Evolutionary conservation across 2,888 invertebrate species (phyloP), one percentile per base, ranked within the genome.

Genomic region (Malacosoma neustria): DNA sequence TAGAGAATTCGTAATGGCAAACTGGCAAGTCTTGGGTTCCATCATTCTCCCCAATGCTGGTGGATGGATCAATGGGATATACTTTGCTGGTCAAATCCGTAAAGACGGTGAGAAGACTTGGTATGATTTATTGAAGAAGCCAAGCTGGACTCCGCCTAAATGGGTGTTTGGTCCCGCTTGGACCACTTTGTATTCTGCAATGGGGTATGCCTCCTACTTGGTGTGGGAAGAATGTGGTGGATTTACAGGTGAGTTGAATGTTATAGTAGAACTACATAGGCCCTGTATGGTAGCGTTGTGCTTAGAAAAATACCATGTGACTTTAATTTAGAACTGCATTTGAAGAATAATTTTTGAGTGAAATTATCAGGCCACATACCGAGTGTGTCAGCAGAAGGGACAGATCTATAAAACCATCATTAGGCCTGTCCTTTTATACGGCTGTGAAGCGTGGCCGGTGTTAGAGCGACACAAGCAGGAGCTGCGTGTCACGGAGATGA

Each of bases 141-240:
- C 96, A 0, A 63, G 85, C 2, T 94, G 91, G 89, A 90, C 89
- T 22, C 95, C 96, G 2, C 96, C 96, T 4, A 92, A 93, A 51
- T 92, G 90, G 89, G 87, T 89, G 1, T 95, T 95, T 62, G 93
- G 88, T 0, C 94, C 94, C 0, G 90, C 92, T 4, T 96, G 96
- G 96, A 92, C 93, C 0, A 64, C 87, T 0, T 71, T 96, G 2
- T 96, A 96, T 68, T 88, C 90, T 34, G 84, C 91, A 3, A 95
- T 96, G 90, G 96, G 96, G 1, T 94, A 93, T 54, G 94, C 95
- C 7, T 95, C 95, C 0, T 96, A 95, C 60, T 65, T 96, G 43
- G 92, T 95, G 0, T 93, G 90, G 80, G 88, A 89, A 42, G 92
- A 94, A 54, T 93, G 93, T 1, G 92, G 90, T 37, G 94, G 94